phyloP scores from a whole-genome alignment of 2,113 vertebrate species.

The Pandion haliaetus region DNA sequence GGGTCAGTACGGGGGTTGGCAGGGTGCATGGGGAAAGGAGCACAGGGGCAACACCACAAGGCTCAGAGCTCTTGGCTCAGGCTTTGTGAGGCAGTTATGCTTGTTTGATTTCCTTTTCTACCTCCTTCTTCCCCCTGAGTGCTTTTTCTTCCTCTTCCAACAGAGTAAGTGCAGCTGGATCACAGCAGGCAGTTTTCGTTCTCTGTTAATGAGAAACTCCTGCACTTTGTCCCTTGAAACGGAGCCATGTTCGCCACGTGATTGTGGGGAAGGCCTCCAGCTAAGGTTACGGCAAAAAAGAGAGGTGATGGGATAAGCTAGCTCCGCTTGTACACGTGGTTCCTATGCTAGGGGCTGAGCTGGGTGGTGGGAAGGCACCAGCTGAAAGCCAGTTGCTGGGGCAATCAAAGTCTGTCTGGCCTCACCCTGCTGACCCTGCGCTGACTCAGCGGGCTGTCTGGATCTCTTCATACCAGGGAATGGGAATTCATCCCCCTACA shows the following conservation, averaged over 20 bases:
- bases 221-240: conserved; percentile 76
- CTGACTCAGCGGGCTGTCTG: neutral
- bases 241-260: neutral
- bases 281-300: neutral
- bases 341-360: neutral
- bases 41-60: fast-evolving
- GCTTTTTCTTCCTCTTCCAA: neutral
- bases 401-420: neutral
- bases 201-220: conserved; percentile 80
- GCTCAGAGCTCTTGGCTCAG: neutral
- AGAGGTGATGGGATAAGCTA: neutral
- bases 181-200: conserved; percentile 32
- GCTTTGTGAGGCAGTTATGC: neutral
- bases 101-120: neutral
- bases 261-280: neutral
- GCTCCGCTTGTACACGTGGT: fast-evolving
- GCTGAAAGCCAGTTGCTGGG: neutral
- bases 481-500: neutral
- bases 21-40: neutral
- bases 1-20: neutral
- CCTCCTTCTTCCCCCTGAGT: neutral
- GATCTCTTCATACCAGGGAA: neutral
- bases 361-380: neutral
- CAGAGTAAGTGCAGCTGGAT: conserved; percentile 29
- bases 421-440: neutral